Percentiles rank a stretch among this genome's conserved stretches.
phyloP scores from a whole-genome alignment of 1,140 invertebrate genomes.

The Drosophila elegans region DNA sequence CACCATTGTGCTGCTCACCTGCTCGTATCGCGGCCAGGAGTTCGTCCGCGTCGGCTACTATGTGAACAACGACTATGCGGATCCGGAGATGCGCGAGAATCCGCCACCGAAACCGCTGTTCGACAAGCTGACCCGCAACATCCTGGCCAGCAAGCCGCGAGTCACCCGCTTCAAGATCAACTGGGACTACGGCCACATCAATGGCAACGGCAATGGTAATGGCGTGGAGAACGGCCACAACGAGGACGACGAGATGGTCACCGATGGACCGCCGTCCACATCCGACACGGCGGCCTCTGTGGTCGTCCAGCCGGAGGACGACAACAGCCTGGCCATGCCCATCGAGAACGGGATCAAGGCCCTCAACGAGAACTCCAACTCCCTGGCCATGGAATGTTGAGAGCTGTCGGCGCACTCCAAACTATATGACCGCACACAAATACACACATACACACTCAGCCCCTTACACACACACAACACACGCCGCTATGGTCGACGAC shows the following conservation, averaged over 20 bases:
- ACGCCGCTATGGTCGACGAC: constrained; percentile 31
- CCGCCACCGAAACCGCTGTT: constrained; percentile 96
- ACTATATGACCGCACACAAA: constrained; percentile 19
- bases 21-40: constrained; percentile 95
- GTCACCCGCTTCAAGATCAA: constrained; percentile 99
- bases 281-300: constrained; percentile 27
- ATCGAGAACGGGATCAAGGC: constrained; percentile 76
- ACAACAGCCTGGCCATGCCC: constrained; percentile 78
- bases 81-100: constrained; percentile 97
- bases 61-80: constrained; percentile 98
- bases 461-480: constrained; percentile 11
- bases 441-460: constrained; percentile 7
- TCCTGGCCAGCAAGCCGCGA: constrained; percentile 96
- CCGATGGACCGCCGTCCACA: constrained; percentile 60
- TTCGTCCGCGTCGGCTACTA: constrained; percentile 99
- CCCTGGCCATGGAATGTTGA: constrained; percentile 84
- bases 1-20: constrained; percentile 98
- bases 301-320: constrained; percentile 56
- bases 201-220: constrained; percentile 58
- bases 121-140: constrained; percentile 97
- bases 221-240: constrained; percentile 56
- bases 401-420: constrained; percentile 22
- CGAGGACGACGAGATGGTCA: constrained; percentile 47
- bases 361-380: constrained; percentile 84
- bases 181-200: constrained; percentile 92